phyloP scores from a whole-genome alignment of 1,140 invertebrate genomes.

The Caenorhabditis latens region DNA sequence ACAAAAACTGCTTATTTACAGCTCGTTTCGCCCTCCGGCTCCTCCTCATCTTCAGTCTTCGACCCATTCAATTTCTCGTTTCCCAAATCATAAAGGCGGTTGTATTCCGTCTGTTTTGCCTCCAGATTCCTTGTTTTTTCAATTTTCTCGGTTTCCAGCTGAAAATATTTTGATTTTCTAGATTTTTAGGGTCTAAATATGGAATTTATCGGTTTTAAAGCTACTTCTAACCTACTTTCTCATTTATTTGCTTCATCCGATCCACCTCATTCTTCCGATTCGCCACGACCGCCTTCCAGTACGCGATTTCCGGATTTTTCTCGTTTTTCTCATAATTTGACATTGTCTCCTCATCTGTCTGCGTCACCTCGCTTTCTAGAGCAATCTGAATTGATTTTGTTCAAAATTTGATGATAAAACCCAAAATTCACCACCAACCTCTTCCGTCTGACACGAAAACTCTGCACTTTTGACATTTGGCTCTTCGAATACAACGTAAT shows the following conservation, averaged over 20 bases:
- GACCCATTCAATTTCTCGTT: constrained; percentile 36
- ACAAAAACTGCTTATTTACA: neutral
- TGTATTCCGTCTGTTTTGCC: neutral
- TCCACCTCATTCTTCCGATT: constrained; percentile 21
- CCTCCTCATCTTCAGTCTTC: neutral
- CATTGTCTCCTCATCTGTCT: constrained; percentile 19
- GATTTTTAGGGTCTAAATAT: too few species aligned
- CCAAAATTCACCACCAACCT: neutral
- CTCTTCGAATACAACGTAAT: neutral
- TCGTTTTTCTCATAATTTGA: neutral
- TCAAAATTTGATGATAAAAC: too few species aligned
- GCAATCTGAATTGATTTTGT: neutral
- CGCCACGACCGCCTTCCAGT: constrained; percentile 5
- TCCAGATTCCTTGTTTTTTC: neutral
- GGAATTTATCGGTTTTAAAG: too few species aligned
- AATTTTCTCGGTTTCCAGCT: neutral
- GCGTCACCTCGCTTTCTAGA: neutral
- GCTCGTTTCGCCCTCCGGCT: neutral
- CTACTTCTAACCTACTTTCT: neutral
- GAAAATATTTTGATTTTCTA: neutral
- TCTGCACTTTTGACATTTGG: neutral
- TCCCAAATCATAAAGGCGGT: constrained; percentile 28
- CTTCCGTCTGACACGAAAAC: constrained; percentile 15
- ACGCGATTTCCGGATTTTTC: neutral
- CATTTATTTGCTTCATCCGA: constrained; percentile 4